Conservation (phyloP, 2,113 vertebrate species). For the human (Homo sapiens) region GRCh38 chr3:127920501-127921000, state of each 20-base stretch:
- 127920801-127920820: conserved; percentile 74
- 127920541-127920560: not conserved
- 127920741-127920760: conserved; percentile 37
- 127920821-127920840: conserved; percentile 75
- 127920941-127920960: conserved; percentile 78
- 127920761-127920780: conserved; percentile 65
- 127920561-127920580: not conserved
- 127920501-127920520: conserved; percentile 20
- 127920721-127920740: conserved; percentile 48
- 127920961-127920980: conserved; percentile 71
- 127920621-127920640: conserved; percentile 18
- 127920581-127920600: not conserved
- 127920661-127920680: conserved; percentile 23
- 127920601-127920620: not conserved
- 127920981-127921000: conserved; percentile 29
- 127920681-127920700: conserved; percentile 52
- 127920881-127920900: conserved; percentile 79
- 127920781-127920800: conserved; percentile 64
- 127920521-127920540: conserved; percentile 24
- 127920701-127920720: conserved; percentile 63
- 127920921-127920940: conserved; percentile 56
- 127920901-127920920: conserved; percentile 49
- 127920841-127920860: conserved; percentile 74
- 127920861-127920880: conserved; percentile 51
- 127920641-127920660: conserved; percentile 43